A percentile compares a stretch with the other conserved stretches of the same genome.
Conservation (phyloP, 2,888 invertebrate species). For the Stictocephala bisonia region DNA sequence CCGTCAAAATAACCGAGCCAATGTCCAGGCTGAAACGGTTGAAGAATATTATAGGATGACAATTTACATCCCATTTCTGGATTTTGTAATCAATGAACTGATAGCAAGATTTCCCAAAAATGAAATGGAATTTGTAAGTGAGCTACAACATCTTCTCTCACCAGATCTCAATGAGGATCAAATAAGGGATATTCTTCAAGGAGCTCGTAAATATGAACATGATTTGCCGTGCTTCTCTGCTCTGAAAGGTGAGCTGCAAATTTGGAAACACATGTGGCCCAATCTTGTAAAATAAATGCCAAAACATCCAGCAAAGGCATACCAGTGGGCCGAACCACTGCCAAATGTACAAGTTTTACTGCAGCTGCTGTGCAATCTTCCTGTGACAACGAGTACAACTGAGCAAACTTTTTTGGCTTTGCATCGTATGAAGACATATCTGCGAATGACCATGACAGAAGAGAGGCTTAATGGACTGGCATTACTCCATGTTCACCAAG, state of each 20-base stretch:
- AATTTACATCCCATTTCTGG: conserved; percentile 44
- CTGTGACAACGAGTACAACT: conserved; percentile 17
- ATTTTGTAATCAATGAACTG: conserved; percentile 24
- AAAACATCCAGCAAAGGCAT: conserved; percentile 15
- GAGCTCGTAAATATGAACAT: background rate
- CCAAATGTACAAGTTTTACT: conserved; percentile 22
- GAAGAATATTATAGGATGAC: conserved; percentile 42
- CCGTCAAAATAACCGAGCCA: background rate
- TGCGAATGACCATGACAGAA: too few relatives aligned
- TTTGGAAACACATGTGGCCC: conserved; percentile 31
- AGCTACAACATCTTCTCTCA: background rate
- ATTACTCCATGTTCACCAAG: too few relatives aligned
- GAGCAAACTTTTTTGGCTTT: conserved; percentile 10
- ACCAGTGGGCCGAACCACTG: background rate
- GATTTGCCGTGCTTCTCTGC: conserved; percentile 18
- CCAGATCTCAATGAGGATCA: background rate
- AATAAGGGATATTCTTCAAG: background rate
- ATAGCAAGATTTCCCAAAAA: conserved; percentile 3
- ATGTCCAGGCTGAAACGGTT: conserved; percentile 17
- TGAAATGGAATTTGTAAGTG: background rate
- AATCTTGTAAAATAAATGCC: conserved; percentile 1
- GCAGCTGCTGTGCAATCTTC: conserved; percentile 20
- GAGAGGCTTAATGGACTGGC: too few relatives aligned
- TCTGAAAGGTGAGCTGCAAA: conserved; percentile 18
- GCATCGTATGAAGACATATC: too few relatives aligned